Evolutionary conservation across 2,113 vertebrate species (phyloP).

Genomic region (Hypomesus transpacificus): DNA sequence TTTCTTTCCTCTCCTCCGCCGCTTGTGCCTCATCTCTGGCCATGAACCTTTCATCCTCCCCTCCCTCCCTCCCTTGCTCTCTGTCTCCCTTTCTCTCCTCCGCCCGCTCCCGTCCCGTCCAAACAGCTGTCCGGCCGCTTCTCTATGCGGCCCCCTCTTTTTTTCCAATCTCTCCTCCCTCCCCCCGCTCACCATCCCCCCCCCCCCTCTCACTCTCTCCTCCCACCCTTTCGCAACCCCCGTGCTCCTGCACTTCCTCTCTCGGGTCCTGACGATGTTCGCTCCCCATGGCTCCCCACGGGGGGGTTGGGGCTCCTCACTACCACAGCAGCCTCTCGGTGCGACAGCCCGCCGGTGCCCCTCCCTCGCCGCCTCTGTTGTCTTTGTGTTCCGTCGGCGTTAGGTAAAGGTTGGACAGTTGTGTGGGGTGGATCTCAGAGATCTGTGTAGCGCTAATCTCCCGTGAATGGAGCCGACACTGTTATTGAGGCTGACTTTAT

Average conservation of each 20-base stretch:
- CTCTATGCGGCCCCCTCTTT: slow-evolving; percentile 28
- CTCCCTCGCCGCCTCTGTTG: slow-evolving; percentile 34
- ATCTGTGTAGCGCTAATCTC: slow-evolving; percentile 57
- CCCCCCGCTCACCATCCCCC: slow-evolving; percentile 29
- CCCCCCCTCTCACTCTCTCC: slow-evolving; percentile 19
- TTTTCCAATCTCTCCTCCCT: slow-evolving; percentile 41
- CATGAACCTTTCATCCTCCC: slow-evolving; percentile 30
- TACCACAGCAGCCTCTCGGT: slow-evolving; percentile 22
- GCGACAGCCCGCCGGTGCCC: slow-evolving; percentile 26
- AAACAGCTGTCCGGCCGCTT: slow-evolving; percentile 37
- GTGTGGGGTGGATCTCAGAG: slow-evolving; percentile 40
- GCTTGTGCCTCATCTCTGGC: slow-evolving; percentile 33
- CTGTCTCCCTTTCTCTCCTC: neutral
- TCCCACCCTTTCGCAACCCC: slow-evolving; percentile 10
- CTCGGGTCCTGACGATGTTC: neutral
- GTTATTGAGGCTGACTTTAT: slow-evolving; percentile 52
- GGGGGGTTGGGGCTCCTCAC: neutral
- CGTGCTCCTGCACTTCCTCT: neutral
- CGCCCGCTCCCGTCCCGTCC: slow-evolving; percentile 3
- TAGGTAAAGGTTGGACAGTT: slow-evolving; percentile 45
- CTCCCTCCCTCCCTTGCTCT: neutral
- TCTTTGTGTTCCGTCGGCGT: slow-evolving; percentile 24
- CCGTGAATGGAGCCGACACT: slow-evolving; percentile 51
- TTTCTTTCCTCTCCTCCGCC: slow-evolving; percentile 17
- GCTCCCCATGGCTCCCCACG: slow-evolving; percentile 3